Conservation (phyloP, 2,888 invertebrate species). For the Troides helena region DNA sequence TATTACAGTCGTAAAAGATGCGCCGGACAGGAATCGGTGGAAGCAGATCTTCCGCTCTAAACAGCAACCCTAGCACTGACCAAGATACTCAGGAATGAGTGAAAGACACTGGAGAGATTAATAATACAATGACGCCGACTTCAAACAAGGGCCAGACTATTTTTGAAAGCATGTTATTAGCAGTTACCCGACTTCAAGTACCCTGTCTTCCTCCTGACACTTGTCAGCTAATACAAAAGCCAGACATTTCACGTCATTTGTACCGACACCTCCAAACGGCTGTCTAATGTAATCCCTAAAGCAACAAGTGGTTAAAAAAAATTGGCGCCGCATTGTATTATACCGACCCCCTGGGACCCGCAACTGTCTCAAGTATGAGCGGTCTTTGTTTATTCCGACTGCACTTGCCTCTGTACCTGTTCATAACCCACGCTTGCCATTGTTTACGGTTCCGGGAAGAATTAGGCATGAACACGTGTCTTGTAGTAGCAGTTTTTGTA, state of each 20-base stretch:
- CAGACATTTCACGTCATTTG: conserved; percentile 75
- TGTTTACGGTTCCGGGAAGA: conserved; percentile 55
- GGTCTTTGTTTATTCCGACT: conserved; percentile 52
- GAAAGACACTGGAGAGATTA: too few species aligned
- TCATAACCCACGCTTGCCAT: conserved; percentile 42
- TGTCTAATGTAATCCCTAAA: conserved; percentile 50
- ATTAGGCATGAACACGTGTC: conserved; percentile 60
- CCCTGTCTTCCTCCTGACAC: conserved; percentile 44
- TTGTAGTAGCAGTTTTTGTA: conserved; percentile 38
- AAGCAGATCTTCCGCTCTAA: too few species aligned
- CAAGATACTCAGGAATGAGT: too few species aligned
- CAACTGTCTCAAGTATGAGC: conserved; percentile 56
- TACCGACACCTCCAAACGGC: conserved; percentile 62
- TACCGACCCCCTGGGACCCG: conserved; percentile 50
- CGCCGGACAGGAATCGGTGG: too few species aligned
- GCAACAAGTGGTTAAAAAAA: conserved; percentile 61
- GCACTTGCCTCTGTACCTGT: conserved; percentile 32
- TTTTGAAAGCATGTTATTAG: conserved; percentile 38
- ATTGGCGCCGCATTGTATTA: conserved; percentile 70
- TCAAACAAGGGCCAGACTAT: background rate
- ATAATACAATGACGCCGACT: too few species aligned
- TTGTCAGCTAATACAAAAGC: conserved; percentile 64
- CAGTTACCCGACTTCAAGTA: conserved; percentile 41
- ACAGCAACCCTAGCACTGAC: too few species aligned
- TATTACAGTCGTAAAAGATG: too few species aligned